These are phyloP conservation scores for Callaeas wilsoni DNA, from an alignment of 2,113 vertebrate species.

Conservation along the genomic window DNA sequence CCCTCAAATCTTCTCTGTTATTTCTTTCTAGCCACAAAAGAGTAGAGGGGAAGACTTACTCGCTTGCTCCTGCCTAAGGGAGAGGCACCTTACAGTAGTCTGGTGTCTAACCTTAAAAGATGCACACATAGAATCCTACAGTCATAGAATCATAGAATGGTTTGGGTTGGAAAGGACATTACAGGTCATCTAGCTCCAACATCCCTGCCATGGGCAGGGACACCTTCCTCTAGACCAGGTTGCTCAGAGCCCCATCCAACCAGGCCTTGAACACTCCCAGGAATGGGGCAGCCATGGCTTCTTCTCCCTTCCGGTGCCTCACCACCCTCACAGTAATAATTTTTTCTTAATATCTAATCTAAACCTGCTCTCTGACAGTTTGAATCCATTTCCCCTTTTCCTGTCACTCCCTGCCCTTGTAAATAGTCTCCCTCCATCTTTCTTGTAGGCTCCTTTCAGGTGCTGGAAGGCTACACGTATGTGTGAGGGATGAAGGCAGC, in stretches of 20 bases:
- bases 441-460: not conserved
- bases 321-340: too few relatives aligned
- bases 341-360: not conserved
- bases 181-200: not conserved
- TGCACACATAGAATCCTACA: accelerated
- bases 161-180: not conserved
- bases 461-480: accelerated
- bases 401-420: not conserved
- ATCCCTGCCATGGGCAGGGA: not conserved
- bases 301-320: not conserved
- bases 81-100: not conserved
- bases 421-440: not conserved
- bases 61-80: not conserved
- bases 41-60: not conserved
- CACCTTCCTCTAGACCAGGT: not conserved
- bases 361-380: not conserved
- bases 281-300: not conserved
- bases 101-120: not conserved
- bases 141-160: not conserved
- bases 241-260: not conserved
- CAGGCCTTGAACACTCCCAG: not conserved
- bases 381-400: not conserved
- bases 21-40: not conserved
- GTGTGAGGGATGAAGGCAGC: not conserved
- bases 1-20: not conserved